Evolutionary conservation across 2,888 invertebrate genomes (phyloP).

Genomic region (Xylocampa areola): DNA sequence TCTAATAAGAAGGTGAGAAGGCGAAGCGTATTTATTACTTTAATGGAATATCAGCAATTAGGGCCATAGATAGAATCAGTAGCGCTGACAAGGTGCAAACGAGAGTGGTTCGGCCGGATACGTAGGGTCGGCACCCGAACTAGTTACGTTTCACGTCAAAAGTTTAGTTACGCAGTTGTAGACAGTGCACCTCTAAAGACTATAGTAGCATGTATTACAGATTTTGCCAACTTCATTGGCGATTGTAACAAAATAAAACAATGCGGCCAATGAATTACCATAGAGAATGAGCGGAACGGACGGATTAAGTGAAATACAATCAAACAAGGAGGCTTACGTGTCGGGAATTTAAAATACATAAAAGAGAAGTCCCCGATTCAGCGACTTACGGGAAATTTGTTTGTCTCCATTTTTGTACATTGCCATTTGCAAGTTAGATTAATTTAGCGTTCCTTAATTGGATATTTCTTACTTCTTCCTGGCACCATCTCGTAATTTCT

Average conservation of each 20-base stretch:
- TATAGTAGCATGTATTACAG: slow-evolving; percentile 61
- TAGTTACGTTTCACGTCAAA: slow-evolving; percentile 60
- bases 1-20: slow-evolving; percentile 86
- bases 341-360: slow-evolving; percentile 74
- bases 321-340: slow-evolving; percentile 82
- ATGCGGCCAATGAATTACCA: slow-evolving; percentile 85
- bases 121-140: slow-evolving; percentile 68
- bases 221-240: slow-evolving; percentile 59
- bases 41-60: slow-evolving; percentile 89
- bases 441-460: slow-evolving; percentile 51
- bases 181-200: slow-evolving; percentile 62
- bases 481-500: slow-evolving; percentile 8
- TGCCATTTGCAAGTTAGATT: slow-evolving; percentile 61
- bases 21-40: slow-evolving; percentile 86
- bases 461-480: slow-evolving; percentile 17
- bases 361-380: slow-evolving; percentile 64
- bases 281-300: slow-evolving; percentile 86
- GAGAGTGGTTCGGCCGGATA: slow-evolving; percentile 86
- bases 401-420: slow-evolving; percentile 65
- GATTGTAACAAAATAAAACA: slow-evolving; percentile 83
- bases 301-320: slow-evolving; percentile 87
- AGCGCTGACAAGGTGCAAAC: slow-evolving; percentile 89
- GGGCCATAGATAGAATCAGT: slow-evolving; percentile 85
- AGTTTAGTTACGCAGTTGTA: slow-evolving; percentile 56
- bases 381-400: slow-evolving; percentile 68